Base-by-base conservation (phyloP, 1,140 invertebrate species). In the Ceratitis capitata region DNA sequence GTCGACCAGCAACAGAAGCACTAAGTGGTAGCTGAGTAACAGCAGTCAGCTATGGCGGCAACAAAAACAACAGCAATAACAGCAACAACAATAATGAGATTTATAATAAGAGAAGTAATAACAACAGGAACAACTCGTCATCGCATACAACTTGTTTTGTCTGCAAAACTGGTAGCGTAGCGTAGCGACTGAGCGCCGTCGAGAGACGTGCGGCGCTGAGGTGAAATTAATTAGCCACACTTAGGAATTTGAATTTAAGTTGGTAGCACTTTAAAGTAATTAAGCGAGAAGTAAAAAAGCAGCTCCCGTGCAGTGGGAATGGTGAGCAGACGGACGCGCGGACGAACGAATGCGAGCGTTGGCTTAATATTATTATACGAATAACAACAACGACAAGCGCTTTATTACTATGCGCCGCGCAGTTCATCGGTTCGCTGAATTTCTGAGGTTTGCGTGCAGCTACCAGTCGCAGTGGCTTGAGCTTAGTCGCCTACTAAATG, bases 171-270 rank as follows among this genome's bases (percentile, higher is more conserved):
- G 69, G 69, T 78, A 78, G 69, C 69, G 19, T 45, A 32, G n/a
- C 69, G 69, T n/a, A n/a, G n/a, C n/a, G n/a, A n/a, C n/a, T n/a
- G n/a, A n/a, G n/a, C n/a, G n/a, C n/a, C n/a, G n/a, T 9, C 39
- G 69, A 78, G 69, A 42, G 69, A 45, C 69, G 69, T 78, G 39
- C 69, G 69, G 69, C 69, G 69, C 69, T 78, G 69, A 35, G 35
- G 39, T 45, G 69, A 78, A 78, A 78, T 78, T 78, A 78, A 78
- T 78, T 78, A 78, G 69, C 69, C 69, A 78, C 69, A 78, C 69
- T 78, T 78, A n/a, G 69, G 69, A 78, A 78, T 78, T 78, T 78
- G 69, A 78, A 78, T 78, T 78, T 78, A 78, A 78, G 69, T 78
- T 78, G 69, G 69, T 78, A 78, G 69, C 69, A 78, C 39, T 78